Base-by-base conservation (phyloP, 2,797 vertebrate species). In the Brachyalestes nurse region DNA sequence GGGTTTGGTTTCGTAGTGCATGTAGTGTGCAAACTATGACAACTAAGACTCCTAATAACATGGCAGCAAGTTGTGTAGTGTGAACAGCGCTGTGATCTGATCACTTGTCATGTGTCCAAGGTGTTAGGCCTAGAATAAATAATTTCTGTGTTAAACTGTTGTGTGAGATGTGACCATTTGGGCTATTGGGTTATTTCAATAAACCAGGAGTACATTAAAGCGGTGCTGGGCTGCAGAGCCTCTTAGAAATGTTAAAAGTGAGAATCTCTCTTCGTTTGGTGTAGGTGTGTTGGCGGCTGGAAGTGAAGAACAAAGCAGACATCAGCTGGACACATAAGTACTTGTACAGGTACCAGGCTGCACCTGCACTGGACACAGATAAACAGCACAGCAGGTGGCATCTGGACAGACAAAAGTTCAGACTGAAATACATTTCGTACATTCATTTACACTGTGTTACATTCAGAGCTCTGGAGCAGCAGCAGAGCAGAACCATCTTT, bases 341-440 rank as follows among this genome's bases (percentile, higher is more conserved):
- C 25, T 53, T 38, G 77, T n/a, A n/a, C n/a, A n/a, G 40, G 61
- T 25, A 61, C 47, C 45, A 72, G 64, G 58, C 38, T 64, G 71
- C 58, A 72, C 42, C 70, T 78, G 57, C 67, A 78, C 14, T 61
- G 38, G 40, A 78, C 45, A 61, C 70, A 61, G 49, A 78, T 71
- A 45, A 71, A 51, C 45, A 79, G 28, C 45, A 10, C 42, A 72
- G 5, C 10, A 38, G 55, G 64, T 19, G 64, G 64, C 64, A 42
- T 66, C 64, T 66, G 64, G 16, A 66, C 64, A 66, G 38, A 64
- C 34, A 66, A 66, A 42, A 66, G 34, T 19, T 66, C 38, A 66
- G 34, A 19, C 64, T 66, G 64, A 1, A 66, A 40, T 19, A 42
- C 19, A 42, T 42, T 17, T n/a, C n/a, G 17, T 66, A 66, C 64